These are phyloP conservation scores for Sarcophaga bullata DNA, from an alignment of 1,140 invertebrate species.

Conservation along the genomic window DNA sequence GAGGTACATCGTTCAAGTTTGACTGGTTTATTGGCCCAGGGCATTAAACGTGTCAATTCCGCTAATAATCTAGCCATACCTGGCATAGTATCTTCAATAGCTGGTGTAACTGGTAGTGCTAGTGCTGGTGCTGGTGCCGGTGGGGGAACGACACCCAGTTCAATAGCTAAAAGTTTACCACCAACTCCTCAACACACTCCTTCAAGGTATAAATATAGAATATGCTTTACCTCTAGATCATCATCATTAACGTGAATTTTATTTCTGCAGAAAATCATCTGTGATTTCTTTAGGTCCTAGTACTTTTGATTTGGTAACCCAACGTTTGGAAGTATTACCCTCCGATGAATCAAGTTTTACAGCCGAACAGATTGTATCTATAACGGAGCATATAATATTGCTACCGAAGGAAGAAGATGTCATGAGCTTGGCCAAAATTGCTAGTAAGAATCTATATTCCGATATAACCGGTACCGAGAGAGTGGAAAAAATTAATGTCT, in stretches of 20 bases:
- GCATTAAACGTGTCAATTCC: slow-evolving; percentile 67
- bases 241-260: not conserved
- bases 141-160: slow-evolving; percentile 35
- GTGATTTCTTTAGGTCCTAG: slow-evolving; percentile 49
- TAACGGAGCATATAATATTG: slow-evolving; percentile 60
- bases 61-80: slow-evolving; percentile 69
- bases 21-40: slow-evolving; percentile 61
- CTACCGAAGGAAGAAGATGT: slow-evolving; percentile 69
- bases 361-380: slow-evolving; percentile 55
- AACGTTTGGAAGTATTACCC: slow-evolving; percentile 57
- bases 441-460: slow-evolving; percentile 77
- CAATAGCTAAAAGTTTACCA: slow-evolving; percentile 71
- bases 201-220: slow-evolving; percentile 53
- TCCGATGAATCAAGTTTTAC: slow-evolving; percentile 50
- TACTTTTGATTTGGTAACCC: slow-evolving; percentile 59
- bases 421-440: slow-evolving; percentile 81
- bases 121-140: too few species aligned
- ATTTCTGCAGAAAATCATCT: slow-evolving; percentile 55
- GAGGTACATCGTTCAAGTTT: slow-evolving; percentile 61
- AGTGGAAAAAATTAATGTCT: slow-evolving; percentile 73
- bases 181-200: slow-evolving; percentile 77
- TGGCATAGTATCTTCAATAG: slow-evolving; percentile 65
- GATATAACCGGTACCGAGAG: slow-evolving; percentile 70
- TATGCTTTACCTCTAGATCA: not conserved
- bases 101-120: slow-evolving; percentile 48